Conservation (phyloP, 30 jellyfish, hydroid and myxozoan species). For the Hydra vulgaris region DNA sequence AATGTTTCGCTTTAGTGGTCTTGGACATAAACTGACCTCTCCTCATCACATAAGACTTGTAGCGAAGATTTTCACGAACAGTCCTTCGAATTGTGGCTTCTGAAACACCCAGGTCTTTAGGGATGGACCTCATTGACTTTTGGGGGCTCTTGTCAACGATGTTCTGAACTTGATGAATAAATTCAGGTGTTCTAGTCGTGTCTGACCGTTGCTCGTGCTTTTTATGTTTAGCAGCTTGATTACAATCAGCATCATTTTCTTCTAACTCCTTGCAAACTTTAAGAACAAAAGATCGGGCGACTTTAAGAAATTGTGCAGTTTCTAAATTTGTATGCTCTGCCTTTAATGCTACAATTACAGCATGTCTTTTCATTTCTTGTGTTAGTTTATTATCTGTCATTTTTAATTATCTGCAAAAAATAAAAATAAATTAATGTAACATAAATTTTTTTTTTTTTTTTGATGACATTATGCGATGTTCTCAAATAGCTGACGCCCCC, state of each 20-base stretch:
- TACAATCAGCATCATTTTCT: neutral
- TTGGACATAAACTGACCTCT: too few relatives aligned
- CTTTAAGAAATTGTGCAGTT: neutral
- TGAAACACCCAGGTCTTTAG: neutral
- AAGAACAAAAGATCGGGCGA: neutral
- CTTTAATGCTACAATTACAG: neutral
- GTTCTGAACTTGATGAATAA: neutral
- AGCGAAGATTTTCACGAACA: neutral
- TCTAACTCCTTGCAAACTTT: neutral
- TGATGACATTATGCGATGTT: neutral
- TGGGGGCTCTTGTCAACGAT: neutral
- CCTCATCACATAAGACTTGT: too few relatives aligned
- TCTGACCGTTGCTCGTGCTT: neutral
- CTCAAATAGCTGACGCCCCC: neutral
- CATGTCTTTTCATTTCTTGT: neutral
- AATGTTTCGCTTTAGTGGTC: too few relatives aligned
- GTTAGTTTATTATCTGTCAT: neutral
- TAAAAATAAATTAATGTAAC: neutral
- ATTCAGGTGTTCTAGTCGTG: neutral
- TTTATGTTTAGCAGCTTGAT: neutral
- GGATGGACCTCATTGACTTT: neutral
- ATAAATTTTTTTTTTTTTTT: too few relatives aligned
- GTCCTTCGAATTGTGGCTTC: neutral
- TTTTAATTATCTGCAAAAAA: neutral
- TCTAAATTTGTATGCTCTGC: neutral